Conservation (phyloP, 2,113 vertebrate genomes). For the Percopsis transmontana region DNA sequence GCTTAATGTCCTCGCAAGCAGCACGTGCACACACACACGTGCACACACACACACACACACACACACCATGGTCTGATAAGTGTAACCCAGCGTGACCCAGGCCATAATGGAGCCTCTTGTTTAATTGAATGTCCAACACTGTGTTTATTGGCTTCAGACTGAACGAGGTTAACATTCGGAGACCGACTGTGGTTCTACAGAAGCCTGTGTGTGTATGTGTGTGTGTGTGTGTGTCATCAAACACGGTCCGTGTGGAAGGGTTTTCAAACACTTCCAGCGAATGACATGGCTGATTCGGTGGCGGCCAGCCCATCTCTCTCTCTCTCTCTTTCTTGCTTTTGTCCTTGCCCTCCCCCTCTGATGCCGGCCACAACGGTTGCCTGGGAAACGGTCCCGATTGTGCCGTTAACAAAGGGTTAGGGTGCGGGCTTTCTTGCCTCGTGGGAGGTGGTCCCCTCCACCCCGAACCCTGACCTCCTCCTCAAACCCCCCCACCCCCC, state of each 20-base stretch:
- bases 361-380: constrained; percentile 73
- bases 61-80: constrained; percentile 55
- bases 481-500: constrained; percentile 32
- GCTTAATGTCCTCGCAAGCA: not conserved
- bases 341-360: constrained; percentile 2
- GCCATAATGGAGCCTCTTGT: constrained; percentile 67
- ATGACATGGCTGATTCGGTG: constrained; percentile 56
- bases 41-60: constrained; percentile 32
- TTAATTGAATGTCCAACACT: constrained; percentile 75
- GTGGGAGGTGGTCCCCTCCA: constrained; percentile 76
- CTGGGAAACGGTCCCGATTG: constrained; percentile 80
- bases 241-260: constrained; percentile 1
- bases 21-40: constrained; percentile 3
- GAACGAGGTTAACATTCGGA: constrained; percentile 58
- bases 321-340: constrained; percentile 57
- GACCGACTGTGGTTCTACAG: constrained; percentile 21
- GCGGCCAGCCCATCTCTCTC: constrained; percentile 26
- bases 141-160: constrained; percentile 69
- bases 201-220: constrained; percentile 6
- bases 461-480: constrained; percentile 75
- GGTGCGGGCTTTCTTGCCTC: constrained; percentile 71
- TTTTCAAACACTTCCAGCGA: constrained; percentile 55
- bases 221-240: not conserved
- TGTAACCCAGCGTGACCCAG: constrained; percentile 60
- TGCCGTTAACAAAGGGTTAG: constrained; percentile 75